Percentiles rank a stretch among this genome's conserved stretches.
These are phyloP conservation scores for Bellardia pandia DNA, from an alignment of 2,888 invertebrate species.

Conservation along the genomic window DNA sequence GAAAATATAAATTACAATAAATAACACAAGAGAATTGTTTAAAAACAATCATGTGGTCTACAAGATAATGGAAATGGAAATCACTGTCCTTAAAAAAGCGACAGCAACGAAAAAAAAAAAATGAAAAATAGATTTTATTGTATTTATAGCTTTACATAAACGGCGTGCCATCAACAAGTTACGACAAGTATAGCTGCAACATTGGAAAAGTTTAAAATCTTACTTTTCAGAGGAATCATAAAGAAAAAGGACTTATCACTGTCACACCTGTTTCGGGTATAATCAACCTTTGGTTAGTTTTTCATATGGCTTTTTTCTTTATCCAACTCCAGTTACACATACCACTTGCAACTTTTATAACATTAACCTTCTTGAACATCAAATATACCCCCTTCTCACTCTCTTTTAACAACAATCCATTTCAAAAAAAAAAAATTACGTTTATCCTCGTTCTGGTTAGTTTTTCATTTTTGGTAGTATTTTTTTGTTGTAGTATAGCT, in stretches of 20 bases:
- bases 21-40: conserved; percentile 44
- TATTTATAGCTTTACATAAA: conserved; percentile 58
- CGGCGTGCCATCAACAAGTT: conserved; percentile 64
- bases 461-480: background rate
- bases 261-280: conserved; percentile 49
- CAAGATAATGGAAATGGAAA: conserved; percentile 11
- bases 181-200: conserved; percentile 6
- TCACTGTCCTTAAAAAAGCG: conserved; percentile 34
- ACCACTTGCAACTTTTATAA: background rate
- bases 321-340: background rate
- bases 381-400: background rate
- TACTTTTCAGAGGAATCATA: background rate
- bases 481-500: background rate
- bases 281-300: background rate
- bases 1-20: conserved; percentile 50
- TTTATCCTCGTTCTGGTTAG: background rate
- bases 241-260: conserved; percentile 42
- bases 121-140: conserved; percentile 31
- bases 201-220: background rate
- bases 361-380: conserved; percentile 31
- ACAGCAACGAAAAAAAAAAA: background rate
- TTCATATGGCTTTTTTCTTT: background rate
- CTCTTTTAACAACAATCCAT: conserved; percentile 36
- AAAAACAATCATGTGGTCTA: conserved; percentile 45
- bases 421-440: background rate